Evolutionary conservation across 2,113 vertebrate species (phyloP), one percentile per base, ranked within the genome.

Genomic region (Morone chrysops): DNA sequence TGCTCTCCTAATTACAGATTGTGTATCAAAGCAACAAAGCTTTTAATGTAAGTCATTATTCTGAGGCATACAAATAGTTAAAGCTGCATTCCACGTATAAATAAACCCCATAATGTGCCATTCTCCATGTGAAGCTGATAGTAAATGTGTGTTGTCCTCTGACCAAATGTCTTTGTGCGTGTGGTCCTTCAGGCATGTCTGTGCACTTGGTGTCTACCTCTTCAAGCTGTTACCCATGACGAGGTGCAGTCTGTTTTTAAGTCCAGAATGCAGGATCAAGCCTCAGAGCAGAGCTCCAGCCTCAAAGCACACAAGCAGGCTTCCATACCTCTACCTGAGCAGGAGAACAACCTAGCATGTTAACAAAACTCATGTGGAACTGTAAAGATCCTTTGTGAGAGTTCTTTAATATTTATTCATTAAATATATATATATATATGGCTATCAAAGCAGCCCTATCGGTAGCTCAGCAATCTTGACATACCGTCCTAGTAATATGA

Each of bases 221-320:
- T 96, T 93, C 95, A 95, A 89, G 94, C 95, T 61, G 88, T 94
- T 90, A 90, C 95, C 87, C 88, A 94, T 90, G 97, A 98, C 83
- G 96, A 98, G 89, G 96, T 93, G 84, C 95, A 96, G 82, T 96
- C 96, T 41, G 97, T 97, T 90, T 93, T 97, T 90, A 98, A 97
- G 95, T 97, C 97, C 94, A 98, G 95, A 95, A 95, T 94, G 87
- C 96, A 96, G 61, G 97, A 97, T 88, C 96, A 96, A 4, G 96
- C 94, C 94, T 93, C 90, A 11, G 94, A 94, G 86, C 92, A 82
- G 91, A 94, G 85, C 96, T 94, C 96, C 95, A 95, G 96, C 94
- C 96, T 97, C 95, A 96, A 96, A 84, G 96, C 96, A 91, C 96
- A 94, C 92, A 96, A 96, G 89, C 96, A 96, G 94, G 95, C 95